Conservation (phyloP, 2,888 invertebrate species). For the Ophion costatus region DNA sequence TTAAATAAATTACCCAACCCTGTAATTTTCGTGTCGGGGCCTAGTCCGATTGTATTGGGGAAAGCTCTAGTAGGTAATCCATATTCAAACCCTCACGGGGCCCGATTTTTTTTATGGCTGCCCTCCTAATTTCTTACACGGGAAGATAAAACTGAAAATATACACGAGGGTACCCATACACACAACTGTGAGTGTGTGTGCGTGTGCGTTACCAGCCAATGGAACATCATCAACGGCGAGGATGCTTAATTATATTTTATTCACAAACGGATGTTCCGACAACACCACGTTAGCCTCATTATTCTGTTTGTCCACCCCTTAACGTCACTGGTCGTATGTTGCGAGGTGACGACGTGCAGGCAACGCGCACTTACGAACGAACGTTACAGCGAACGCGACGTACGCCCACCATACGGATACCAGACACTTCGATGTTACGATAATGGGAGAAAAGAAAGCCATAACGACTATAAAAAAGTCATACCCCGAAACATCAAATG, state of each 20-base stretch:
- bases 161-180: neutral
- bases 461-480: neutral
- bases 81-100: too few species aligned
- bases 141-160: constrained; percentile 1
- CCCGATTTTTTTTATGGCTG: too few species aligned
- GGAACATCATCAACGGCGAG: constrained; percentile 39
- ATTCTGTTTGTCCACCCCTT: constrained; percentile 58
- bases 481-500: too few species aligned
- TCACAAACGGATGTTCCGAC: constrained; percentile 56
- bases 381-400: neutral
- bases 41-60: too few species aligned
- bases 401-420: neutral
- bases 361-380: constrained; percentile 20
- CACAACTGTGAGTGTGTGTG: neutral
- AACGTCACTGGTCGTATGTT: constrained; percentile 44
- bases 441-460: neutral
- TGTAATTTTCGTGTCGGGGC: too few species aligned
- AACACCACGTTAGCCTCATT: constrained; percentile 57
- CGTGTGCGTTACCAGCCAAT: neutral
- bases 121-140: too few species aligned
- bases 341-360: constrained; percentile 1
- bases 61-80: too few species aligned
- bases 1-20: too few species aligned
- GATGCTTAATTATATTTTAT: constrained; percentile 60
- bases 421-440: neutral